Evolutionary conservation across 2,888 invertebrate species (phyloP).

Genomic region (Epinotia ramella): DNA sequence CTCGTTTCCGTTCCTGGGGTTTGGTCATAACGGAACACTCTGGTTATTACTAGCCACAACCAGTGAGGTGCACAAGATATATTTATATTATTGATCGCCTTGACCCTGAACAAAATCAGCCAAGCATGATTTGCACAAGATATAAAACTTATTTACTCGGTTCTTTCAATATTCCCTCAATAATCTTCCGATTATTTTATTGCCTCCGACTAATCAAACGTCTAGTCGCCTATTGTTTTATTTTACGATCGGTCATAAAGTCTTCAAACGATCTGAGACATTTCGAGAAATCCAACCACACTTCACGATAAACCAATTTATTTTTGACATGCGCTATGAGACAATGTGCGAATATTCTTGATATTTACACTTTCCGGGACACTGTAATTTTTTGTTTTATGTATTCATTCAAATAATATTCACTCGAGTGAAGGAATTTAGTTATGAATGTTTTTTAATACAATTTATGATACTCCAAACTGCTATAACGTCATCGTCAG

Average conservation of each 20-base stretch:
- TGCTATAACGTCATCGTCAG: no score
- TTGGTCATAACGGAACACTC: not conserved
- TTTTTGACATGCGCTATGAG: not conserved
- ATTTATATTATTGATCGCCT: not conserved
- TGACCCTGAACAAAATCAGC: not conserved
- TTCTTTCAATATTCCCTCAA: slow-evolving; percentile 8
- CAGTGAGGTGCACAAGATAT: not conserved
- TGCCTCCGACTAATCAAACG: slow-evolving; percentile 5
- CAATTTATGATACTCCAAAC: not conserved
- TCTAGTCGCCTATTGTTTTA: slow-evolving; percentile 37
- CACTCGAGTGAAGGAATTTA: no score
- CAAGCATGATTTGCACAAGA: slow-evolving; percentile 6
- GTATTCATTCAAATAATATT: not conserved
- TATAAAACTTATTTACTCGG: not conserved
- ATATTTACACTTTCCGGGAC: slow-evolving; percentile 1
- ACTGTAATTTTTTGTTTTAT: not conserved
- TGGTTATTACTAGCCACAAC: not conserved
- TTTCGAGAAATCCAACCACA: slow-evolving; percentile 18
- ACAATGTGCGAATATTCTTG: not conserved
- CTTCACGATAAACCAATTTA: slow-evolving; percentile 35
- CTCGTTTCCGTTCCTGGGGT: not conserved
- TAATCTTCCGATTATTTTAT: not conserved
- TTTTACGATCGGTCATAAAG: slow-evolving; percentile 29
- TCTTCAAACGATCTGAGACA: slow-evolving; percentile 11
- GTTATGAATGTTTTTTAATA: not conserved